Conservation (phyloP, 2,888 invertebrate genomes). For the Spilarctia lutea region DNA sequence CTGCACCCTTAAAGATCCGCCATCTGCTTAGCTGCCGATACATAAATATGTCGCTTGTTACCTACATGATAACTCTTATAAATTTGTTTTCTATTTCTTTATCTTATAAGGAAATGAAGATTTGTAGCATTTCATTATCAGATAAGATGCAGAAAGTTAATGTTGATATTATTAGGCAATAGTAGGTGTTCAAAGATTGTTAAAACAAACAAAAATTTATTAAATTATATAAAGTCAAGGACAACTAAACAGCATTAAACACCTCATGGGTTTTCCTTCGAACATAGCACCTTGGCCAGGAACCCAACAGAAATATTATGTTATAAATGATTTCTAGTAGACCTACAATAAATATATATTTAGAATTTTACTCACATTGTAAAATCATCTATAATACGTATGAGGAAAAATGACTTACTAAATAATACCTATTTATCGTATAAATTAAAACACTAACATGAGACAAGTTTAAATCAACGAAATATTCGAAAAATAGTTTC, state of each 20-base stretch:
- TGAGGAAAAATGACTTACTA: background rate
- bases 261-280: background rate
- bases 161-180: background rate
- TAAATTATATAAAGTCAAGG: background rate
- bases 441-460: background rate
- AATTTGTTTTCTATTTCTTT: background rate
- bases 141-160: background rate
- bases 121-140: background rate
- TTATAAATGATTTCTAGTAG: background rate
- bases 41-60: background rate
- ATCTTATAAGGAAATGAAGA: background rate
- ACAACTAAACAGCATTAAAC: too few relatives aligned
- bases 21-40: conserved; percentile 4
- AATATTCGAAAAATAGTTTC: background rate
- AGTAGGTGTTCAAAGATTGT: background rate
- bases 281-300: background rate
- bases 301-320: background rate
- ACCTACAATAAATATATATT: background rate
- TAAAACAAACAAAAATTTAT: background rate
- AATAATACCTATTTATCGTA: background rate
- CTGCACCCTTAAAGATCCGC: background rate
- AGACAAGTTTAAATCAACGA: background rate
- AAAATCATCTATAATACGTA: background rate
- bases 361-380: background rate
- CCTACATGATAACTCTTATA: background rate